Evolutionary conservation across 2,797 vertebrate species (phyloP).

Genomic region (Xerus rutilus): DNA sequence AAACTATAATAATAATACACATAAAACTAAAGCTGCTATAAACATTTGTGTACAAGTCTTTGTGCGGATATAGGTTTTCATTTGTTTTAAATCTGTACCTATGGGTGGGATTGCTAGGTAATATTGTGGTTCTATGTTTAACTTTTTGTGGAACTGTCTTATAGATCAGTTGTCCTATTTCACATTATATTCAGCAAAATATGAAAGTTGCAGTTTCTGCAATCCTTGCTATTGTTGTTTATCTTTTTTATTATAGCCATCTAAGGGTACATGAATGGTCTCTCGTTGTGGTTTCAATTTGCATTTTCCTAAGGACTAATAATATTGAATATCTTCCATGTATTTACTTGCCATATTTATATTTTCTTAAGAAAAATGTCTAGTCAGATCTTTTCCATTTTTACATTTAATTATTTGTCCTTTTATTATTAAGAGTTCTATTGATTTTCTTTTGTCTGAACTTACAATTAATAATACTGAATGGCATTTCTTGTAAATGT

Average conservation of each 20-base stretch:
- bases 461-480: neutral
- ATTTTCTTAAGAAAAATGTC: neutral
- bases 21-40: neutral
- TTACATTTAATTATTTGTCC: neutral
- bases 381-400: neutral
- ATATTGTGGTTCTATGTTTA: neutral
- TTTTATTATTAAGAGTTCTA: neutral
- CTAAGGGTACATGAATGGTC: neutral
- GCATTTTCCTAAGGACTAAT: neutral
- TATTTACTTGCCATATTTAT: neutral
- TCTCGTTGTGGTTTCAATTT: neutral
- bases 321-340: neutral
- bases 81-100: neutral
- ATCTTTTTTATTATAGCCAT: neutral
- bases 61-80: neutral
- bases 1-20: neutral
- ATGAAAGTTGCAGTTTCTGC: neutral
- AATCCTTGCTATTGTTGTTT: neutral
- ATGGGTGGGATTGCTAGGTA: neutral
- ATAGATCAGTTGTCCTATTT: neutral
- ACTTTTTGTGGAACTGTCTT: conserved; percentile 15
- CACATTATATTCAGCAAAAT: neutral
- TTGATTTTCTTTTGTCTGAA: conserved; percentile 22
- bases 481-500: neutral
- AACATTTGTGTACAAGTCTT: neutral